Conservation (phyloP, 2,113 vertebrate species). For the Myotis yumanensis region DNA sequence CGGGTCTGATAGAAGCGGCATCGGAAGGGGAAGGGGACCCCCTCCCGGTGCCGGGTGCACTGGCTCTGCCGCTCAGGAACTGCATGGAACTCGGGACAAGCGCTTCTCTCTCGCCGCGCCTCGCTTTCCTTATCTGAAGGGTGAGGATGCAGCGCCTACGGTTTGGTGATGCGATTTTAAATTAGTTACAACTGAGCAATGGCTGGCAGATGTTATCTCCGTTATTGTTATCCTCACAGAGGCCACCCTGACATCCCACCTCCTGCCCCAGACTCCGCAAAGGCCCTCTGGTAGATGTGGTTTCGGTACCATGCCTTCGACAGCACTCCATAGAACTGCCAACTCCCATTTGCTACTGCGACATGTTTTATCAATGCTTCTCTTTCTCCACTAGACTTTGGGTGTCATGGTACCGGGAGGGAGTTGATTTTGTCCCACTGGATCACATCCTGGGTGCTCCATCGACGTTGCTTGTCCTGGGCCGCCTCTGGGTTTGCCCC, state of each 20-base stretch:
- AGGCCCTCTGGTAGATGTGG: not conserved
- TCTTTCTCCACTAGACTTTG: not conserved
- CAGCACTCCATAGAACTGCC: fast-evolving
- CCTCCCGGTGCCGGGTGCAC: not conserved
- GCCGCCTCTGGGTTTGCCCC: not conserved
- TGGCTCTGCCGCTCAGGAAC: not conserved
- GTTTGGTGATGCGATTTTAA: not conserved
- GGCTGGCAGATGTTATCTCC: fast-evolving
- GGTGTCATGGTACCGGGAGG: not conserved
- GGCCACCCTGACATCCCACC: no score
- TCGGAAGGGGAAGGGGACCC: not conserved
- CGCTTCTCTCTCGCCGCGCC: not conserved
- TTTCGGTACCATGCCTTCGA: no score
- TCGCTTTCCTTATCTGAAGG: not conserved
- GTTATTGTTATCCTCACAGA: fast-evolving
- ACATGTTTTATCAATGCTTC: not conserved
- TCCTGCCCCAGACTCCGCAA: not conserved
- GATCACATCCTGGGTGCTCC: not conserved
- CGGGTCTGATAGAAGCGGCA: not conserved
- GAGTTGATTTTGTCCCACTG: fast-evolving
- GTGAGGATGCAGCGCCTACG: not conserved
- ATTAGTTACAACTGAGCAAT: fast-evolving
- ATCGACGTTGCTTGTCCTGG: fast-evolving
- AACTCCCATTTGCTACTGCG: fast-evolving
- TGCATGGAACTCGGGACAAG: not conserved